phyloP scores from a whole-genome alignment of 2,113 vertebrate genomes.

The Gambusia holbrooki region DNA sequence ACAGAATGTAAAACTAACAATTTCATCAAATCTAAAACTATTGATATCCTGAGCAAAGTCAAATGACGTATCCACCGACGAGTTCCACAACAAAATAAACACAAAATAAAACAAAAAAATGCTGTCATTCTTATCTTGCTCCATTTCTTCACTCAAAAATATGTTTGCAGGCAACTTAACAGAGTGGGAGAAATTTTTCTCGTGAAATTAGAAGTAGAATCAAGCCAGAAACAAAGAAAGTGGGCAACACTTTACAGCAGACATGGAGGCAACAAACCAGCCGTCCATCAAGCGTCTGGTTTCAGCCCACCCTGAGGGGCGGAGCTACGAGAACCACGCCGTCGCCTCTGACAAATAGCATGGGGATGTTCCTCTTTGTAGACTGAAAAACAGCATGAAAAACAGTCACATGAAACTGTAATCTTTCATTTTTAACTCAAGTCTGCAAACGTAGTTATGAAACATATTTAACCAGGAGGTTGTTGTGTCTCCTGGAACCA shows the following conservation, averaged over 20 bases:
- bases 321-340: conserved; percentile 96
- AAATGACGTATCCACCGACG: neutral
- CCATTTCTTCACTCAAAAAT: neutral
- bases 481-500: too few relatives aligned
- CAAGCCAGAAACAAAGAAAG: neutral
- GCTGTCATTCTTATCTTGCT: neutral
- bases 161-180: neutral
- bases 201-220: neutral
- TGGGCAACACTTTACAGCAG: neutral
- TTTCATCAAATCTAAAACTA: neutral
- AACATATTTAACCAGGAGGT: too few relatives aligned
- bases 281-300: neutral
- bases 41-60: neutral
- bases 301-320: conserved; percentile 89
- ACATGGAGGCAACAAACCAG: neutral
- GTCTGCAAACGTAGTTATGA: too few relatives aligned
- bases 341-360: conserved; percentile 98
- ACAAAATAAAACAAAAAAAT: neutral
- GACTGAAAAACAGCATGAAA: conserved; percentile 79
- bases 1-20: neutral
- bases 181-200: neutral
- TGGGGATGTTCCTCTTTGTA: conserved; percentile 97
- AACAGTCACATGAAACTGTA: neutral
- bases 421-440: too few relatives aligned
- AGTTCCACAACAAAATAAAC: neutral